A percentile compares a stretch with the other conserved stretches of the same genome.
Conservation (phyloP, 2,888 invertebrate genomes). For the Harpalus rubripes region DNA sequence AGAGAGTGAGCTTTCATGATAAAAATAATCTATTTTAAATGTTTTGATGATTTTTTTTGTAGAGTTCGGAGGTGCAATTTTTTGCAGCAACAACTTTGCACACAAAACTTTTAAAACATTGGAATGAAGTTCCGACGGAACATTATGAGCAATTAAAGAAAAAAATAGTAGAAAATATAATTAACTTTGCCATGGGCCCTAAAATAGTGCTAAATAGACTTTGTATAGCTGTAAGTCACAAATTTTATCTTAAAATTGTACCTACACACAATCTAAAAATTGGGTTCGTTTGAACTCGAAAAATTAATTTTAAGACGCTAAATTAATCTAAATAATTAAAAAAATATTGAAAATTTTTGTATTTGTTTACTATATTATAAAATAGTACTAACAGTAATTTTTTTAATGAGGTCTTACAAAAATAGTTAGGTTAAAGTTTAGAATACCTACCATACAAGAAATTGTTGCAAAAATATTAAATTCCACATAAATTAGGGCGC, state of each 20-base stretch:
- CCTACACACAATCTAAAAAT: neutral
- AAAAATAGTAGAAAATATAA: slow-evolving; percentile 87
- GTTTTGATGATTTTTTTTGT: slow-evolving; percentile 71
- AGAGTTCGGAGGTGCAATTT: slow-evolving; percentile 94
- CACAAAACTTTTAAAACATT: slow-evolving; percentile 91
- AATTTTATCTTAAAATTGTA: neutral
- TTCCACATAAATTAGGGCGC: too few species aligned
- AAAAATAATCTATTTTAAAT: neutral
- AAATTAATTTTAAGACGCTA: too few species aligned
- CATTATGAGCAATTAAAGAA: slow-evolving; percentile 88
- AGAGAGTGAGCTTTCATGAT: slow-evolving; percentile 81
- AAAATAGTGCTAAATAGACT: slow-evolving; percentile 92
- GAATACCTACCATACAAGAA: too few species aligned
- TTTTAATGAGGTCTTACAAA: too few species aligned
- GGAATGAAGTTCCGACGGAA: slow-evolving; percentile 91
- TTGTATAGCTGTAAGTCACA: slow-evolving; percentile 89
- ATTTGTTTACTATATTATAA: too few species aligned
- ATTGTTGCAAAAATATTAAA: too few species aligned
- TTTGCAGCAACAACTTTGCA: slow-evolving; percentile 95
- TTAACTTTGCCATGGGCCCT: slow-evolving; percentile 88
- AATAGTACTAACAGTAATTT: too few species aligned
- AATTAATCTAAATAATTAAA: too few species aligned
- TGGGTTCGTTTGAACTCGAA: slow-evolving; percentile 70
- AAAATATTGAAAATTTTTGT: too few species aligned
- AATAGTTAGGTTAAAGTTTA: too few species aligned